Conservation (phyloP, 2,113 vertebrate species). For the Corvus hawaiiensis region DNA sequence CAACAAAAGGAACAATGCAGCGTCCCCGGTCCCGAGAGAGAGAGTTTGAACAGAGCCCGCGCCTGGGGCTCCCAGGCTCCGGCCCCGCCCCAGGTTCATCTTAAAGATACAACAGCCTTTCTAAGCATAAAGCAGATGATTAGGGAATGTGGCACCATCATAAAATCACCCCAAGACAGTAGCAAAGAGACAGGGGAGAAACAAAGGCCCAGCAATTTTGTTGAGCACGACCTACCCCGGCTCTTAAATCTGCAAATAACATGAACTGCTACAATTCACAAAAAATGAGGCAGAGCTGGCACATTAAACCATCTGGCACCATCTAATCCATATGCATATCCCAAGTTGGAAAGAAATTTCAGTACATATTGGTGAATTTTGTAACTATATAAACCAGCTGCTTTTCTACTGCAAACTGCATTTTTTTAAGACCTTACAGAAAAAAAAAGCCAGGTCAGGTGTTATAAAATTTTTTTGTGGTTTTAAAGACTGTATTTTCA, state of each 20-base stretch:
- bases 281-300: background rate
- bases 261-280: background rate
- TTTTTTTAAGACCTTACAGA: background rate
- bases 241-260: background rate
- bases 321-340: background rate
- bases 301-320: background rate
- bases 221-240: background rate
- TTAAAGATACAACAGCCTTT: background rate
- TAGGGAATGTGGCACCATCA: background rate
- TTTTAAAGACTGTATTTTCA: background rate
- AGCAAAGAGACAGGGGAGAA: background rate
- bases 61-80: accelerated
- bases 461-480: background rate
- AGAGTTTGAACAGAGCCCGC: accelerated
- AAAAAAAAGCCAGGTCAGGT: background rate
- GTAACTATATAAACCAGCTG: background rate
- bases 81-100: too few relatives aligned
- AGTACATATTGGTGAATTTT: background rate
- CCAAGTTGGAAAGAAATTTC: background rate
- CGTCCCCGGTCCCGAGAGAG: accelerated
- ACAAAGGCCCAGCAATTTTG: background rate
- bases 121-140: background rate
- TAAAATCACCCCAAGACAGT: background rate
- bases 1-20: background rate
- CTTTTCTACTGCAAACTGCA: background rate